phyloP scores from a whole-genome alignment of 1,140 invertebrate genomes.

The Riptortus pedestris region DNA sequence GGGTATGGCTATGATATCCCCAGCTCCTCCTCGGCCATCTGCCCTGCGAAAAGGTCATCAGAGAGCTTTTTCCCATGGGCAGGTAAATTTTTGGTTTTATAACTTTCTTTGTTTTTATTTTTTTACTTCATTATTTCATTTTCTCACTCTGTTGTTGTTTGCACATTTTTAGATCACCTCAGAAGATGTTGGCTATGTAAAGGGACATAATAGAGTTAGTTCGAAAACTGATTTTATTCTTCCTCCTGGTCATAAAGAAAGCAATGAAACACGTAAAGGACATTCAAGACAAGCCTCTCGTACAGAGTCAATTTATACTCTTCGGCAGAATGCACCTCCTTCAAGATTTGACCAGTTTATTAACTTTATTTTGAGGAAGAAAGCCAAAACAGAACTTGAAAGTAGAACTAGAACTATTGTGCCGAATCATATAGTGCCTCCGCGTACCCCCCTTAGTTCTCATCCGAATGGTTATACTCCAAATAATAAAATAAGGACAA shows the following conservation, averaged over 20 bases:
- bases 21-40: constrained; percentile 41
- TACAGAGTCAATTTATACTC: constrained; percentile 79
- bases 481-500: constrained; percentile 79
- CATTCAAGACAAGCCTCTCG: constrained; percentile 52
- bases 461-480: constrained; percentile 70
- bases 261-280: constrained; percentile 39
- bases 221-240: constrained; percentile 80
- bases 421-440: constrained; percentile 70
- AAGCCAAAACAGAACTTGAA: constrained; percentile 43
- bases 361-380: constrained; percentile 40
- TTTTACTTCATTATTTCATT: background rate
- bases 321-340: constrained; percentile 56
- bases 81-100: constrained; percentile 38
- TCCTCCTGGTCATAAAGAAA: constrained; percentile 55
- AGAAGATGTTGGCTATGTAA: constrained; percentile 36
- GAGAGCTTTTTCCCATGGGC: constrained; percentile 73
- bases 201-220: constrained; percentile 64
- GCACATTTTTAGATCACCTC: constrained; percentile 24
- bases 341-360: constrained; percentile 53
- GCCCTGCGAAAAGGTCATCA: constrained; percentile 67
- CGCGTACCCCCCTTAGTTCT: constrained; percentile 53
- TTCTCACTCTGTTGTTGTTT: background rate
- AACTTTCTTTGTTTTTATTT: background rate
- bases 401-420: constrained; percentile 58
- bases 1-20: constrained; percentile 40